Evolutionary conservation across 2,888 invertebrate genomes (phyloP), one percentile per base, ranked within the genome.

Genomic region (Sesamia inferens): DNA sequence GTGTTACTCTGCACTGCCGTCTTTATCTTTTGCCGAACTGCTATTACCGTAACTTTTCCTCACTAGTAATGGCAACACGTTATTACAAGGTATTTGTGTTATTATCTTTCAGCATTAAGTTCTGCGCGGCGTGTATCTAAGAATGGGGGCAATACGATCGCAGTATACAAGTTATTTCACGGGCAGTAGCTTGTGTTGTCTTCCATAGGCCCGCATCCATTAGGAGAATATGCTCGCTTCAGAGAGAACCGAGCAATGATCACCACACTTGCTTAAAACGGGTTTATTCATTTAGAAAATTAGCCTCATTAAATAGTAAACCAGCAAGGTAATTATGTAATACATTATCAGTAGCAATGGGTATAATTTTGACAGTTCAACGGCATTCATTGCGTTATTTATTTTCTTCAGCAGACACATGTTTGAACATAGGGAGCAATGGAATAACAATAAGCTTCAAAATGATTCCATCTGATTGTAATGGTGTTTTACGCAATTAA

Each of bases 131-230:
- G 74, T 81, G 79, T 85, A 84, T 82, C 82, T 86, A 79, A 84
- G 83, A 81, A 83, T 83, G 71, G 75, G 67, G 79, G 80, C 74
- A 64, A 81, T 86, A 84, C 78, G 73, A 79, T 84, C 82, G 79
- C 79, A 81, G 83, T 87, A 81, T 85, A 88, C 88, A 84, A 87
- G 85, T 84, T 87, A 90, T 90, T 89, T 89, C 87, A 87, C 83
- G 87, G 85, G 68, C 85, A 84, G 71, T 85, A 85, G 73, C 82
- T 88, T 85, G 85, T 82, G 78, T 87, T 78, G 74, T 83, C 71
- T 75, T 69, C 48, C 42, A 7, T 78, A 80, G 79, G 72, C 10
- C 13, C n/a, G 62, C 86, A 88, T 80, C 82, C 82, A 77, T 11
- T 70, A 48, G 0, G n/a, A 76, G 19, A 19, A 31, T 67, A 0